Conservation (phyloP, 2,113 vertebrate genomes). For the Chrysemys picta region DNA sequence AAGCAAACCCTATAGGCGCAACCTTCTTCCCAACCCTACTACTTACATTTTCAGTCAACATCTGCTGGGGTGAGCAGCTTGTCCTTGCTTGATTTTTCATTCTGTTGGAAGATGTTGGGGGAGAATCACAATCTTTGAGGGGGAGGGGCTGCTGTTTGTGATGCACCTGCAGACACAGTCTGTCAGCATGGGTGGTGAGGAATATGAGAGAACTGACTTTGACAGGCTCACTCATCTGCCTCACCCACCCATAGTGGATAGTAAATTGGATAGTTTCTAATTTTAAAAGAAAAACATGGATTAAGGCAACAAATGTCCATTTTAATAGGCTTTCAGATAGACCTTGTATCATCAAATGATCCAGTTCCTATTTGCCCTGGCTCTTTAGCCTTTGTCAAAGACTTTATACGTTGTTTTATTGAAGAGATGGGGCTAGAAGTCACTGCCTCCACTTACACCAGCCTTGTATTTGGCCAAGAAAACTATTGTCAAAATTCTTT, state of each 20-base stretch:
- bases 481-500: not conserved
- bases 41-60: not conserved
- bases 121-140: not conserved
- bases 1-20: not conserved
- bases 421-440: not conserved
- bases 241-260: not conserved
- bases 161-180: not conserved
- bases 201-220: not conserved
- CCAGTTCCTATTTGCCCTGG: not conserved
- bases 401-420: not conserved
- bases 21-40: not conserved
- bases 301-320: not conserved
- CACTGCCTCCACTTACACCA: not conserved
- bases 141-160: not conserved
- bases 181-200: not conserved
- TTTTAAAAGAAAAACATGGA: not conserved
- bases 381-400: not conserved
- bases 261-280: not conserved
- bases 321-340: not conserved
- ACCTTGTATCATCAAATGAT: not conserved
- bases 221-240: not conserved
- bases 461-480: not conserved
- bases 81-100: not conserved
- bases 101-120: not conserved
- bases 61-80: not conserved